These are phyloP conservation scores for Gobionotothen gibberifrons DNA, from an alignment of 2,797 vertebrate genomes.

Conservation along the genomic window DNA sequence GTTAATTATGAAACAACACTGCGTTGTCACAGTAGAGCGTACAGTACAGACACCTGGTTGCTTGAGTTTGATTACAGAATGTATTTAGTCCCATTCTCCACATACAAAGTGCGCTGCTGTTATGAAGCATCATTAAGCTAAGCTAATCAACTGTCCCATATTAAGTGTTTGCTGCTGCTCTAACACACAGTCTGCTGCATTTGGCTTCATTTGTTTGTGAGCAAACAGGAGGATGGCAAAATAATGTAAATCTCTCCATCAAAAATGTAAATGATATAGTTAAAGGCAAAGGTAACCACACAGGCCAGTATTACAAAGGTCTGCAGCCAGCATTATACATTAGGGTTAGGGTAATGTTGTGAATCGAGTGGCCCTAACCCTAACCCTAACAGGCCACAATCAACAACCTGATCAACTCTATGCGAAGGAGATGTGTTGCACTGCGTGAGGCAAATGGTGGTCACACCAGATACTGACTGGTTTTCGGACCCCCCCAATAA, in stretches of 20 bases:
- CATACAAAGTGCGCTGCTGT: neutral
- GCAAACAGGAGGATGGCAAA: neutral
- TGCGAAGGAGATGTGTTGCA: too few species aligned
- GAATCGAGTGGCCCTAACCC: too few species aligned
- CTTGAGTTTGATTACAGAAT: neutral
- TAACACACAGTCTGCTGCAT: slow-evolving; percentile 14
- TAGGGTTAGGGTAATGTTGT: too few species aligned
- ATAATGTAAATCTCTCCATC: neutral
- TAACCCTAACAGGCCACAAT: too few species aligned
- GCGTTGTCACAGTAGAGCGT: neutral
- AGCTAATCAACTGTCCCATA: slow-evolving; percentile 63
- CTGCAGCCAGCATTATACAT: neutral
- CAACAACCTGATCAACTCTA: too few species aligned
- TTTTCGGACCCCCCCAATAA: too few species aligned
- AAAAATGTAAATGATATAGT: neutral
- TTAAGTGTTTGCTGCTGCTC: slow-evolving; percentile 45
- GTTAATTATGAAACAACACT: neutral
- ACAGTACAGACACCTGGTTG: neutral
- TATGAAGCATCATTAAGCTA: slow-evolving; percentile 29
- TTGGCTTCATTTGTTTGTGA: neutral
- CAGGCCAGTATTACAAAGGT: neutral
- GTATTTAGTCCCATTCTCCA: neutral
- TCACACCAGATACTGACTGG: too few species aligned
- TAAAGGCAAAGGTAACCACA: neutral
- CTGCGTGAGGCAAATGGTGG: too few species aligned